Base-by-base conservation (phyloP, 1,140 invertebrate genomes). In the Temnothorax curvispinosus region DNA sequence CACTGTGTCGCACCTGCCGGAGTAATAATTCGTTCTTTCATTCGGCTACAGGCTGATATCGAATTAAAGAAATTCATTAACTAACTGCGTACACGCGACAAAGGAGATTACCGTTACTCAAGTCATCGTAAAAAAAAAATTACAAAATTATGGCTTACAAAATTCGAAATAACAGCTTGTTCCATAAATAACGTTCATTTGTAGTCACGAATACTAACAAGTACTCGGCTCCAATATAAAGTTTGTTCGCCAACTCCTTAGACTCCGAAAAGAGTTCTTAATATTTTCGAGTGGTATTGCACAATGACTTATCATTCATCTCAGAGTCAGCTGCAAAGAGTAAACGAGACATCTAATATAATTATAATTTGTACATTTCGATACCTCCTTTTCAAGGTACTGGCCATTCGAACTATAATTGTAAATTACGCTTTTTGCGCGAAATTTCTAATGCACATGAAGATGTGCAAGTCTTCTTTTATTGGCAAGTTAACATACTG, bases 61-160 rank as follows among this genome's bases (percentile, higher is more conserved):
- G 85, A 90, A 87, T 89, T 89, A 88, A 76, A 89, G 88, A 88
- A 88, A 89, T 88, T 88, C 86, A 65, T 87, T 87, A 75, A 74
- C 38, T 76, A 78, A 78, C 58, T 41, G 60, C 15, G 82, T 41
- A 60, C 69, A 60, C 56, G 56, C 80, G 69, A 84, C 80, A 84
- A 84, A 84, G 80, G 50, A 60, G n/a, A 74, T 60, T 75, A 84
- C 69, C 69, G 80, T 84, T 84, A 75, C 54, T 60, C 41, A 18
- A 35, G 41, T 21, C 21, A 35, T 52, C n/a, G 21, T 52, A 44
- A 84, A 84, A 64, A 74, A 72, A 80, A 44, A 82, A 82, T 35
- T 56, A 38, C 11, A 4, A 84, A 84, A 74, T 84, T 78, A 85
- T 41, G 74, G 13, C 58, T 85, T 32, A 6, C 44, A 27, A 21